Evolutionary conservation across 1,140 invertebrate genomes (phyloP), one percentile per base, ranked within the genome.

Genomic region (Cylas formicarius): DNA sequence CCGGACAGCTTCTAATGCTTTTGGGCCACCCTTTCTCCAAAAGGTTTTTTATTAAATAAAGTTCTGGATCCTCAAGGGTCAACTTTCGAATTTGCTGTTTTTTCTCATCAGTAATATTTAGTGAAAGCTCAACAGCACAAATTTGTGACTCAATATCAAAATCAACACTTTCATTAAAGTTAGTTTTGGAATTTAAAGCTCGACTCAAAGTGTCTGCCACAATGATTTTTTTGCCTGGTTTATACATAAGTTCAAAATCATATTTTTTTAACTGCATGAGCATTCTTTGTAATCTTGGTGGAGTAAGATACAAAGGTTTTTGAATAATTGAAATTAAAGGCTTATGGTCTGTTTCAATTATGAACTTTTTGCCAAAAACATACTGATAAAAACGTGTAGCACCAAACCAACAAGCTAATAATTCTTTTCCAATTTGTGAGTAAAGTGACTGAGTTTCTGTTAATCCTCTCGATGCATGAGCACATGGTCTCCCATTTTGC

Each of bases 371-470:
- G 13, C 63, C 63, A 48, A 50, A 61, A 14, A 63, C 33, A 51
- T 52, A 67, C 17, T 64, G 49, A 45, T 61, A 47, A 53, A 65
- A 63, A 48, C 47, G 55, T 28, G 46, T 43, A 14, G 48, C 48
- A 20, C 43, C 57, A 51, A 48, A 60, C n/a, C 45, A 11, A n/a
- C 65, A 53, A 11, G 53, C 55, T 7, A 60, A 32, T 11, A 55
- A 24, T 44, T 67, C 60, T 49, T 71, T 70, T 44, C 71, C 60
- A n/a, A n/a, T n/a, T n/a, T n/a, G n/a, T n/a, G n/a, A n/a, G n/a
- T n/a, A n/a, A n/a, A n/a, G n/a, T n/a, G n/a, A n/a, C n/a, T n/a
- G n/a, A n/a, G n/a, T n/a, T n/a, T n/a, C n/a, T n/a, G n/a, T n/a
- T n/a, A n/a, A n/a, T n/a, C n/a, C n/a, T n/a, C n/a, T n/a, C n/a